Evolutionary conservation across 2,888 invertebrate genomes (phyloP).

Genomic region (Biston stratarius): DNA sequence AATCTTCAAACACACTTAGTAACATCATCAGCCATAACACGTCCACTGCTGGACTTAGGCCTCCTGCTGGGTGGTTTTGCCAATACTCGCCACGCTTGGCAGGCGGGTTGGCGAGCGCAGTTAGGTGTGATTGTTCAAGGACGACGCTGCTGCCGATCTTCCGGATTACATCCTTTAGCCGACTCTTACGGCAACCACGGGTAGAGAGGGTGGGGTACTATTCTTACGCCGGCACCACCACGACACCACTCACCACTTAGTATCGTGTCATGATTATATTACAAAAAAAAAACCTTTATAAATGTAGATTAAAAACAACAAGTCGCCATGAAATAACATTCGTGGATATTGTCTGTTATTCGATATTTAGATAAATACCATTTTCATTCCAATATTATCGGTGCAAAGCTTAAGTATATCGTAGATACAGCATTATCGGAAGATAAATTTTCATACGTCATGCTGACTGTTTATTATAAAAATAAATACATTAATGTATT

Average conservation of each 20-base stretch:
- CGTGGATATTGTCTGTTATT: neutral
- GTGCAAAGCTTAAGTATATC: neutral
- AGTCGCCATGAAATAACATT: slow-evolving; percentile 7
- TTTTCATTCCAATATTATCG: neutral
- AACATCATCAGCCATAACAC: too few species aligned
- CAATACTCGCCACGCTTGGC: too few species aligned
- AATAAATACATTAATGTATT: neutral
- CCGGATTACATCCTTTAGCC: too few species aligned
- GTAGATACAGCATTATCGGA: neutral
- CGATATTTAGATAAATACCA: slow-evolving; percentile 1
- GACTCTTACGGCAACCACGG: too few species aligned
- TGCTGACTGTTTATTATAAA: slow-evolving; percentile 11
- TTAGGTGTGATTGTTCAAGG: too few species aligned
- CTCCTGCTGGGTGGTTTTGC: too few species aligned
- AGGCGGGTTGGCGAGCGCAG: too few species aligned
- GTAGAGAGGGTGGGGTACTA: too few species aligned
- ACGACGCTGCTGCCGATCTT: too few species aligned
- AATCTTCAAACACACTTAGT: too few species aligned
- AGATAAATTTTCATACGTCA: slow-evolving; percentile 19
- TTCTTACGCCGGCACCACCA: too few species aligned
- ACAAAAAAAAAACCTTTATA: neutral
- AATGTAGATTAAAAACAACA: neutral
- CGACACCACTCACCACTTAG: neutral
- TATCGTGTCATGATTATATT: neutral
- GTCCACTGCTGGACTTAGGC: too few species aligned